Base-by-base conservation (phyloP, 2,113 vertebrate genomes). In the Ceyx melanurus region DNA sequence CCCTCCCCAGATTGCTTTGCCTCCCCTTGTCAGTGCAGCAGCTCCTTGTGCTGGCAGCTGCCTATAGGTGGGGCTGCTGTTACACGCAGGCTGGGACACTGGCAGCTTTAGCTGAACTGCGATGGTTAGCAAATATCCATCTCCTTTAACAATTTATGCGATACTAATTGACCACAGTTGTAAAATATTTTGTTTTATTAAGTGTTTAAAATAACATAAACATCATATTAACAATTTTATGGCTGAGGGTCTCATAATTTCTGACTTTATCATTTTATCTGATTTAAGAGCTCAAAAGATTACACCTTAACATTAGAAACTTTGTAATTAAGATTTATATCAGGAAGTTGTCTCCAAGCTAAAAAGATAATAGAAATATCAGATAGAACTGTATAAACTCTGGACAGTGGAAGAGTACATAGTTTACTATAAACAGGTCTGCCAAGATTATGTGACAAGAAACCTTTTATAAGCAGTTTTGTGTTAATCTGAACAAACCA, bases 151-250 rank as follows among this genome's bases (percentile, higher is more conserved):
- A 83, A 83, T n/a, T 31, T 21, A 60, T 40, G 40, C 17, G 5
- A 73, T 23, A n/a, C 70, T 19, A 46, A 62, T 33, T 33, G 53
- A 77, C 77, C 65, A 5, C 35, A 77, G 67, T 60, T 92, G 96
- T 94, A 96, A 97, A 97, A 96, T 96, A 96, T 89, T 96, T 94
- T 86, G 65, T 89, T 96, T 96, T 96, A 96, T 96, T 97, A 94
- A 94, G 94, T 93, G 74, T 95, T 95, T 92, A 93, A 96, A 97
- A 94, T 74, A 97, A 94, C 94, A 96, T 95, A 93, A 95, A 94
- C 79, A 85, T 88, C 78, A 10, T 94, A 95, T 89, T 95, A 97
- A 91, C 88, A 94, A n/a, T 90, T 94, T 95, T 95, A 94, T 91
- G 89, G 92, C 92, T 96, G 90, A 96, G 90, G 65, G 89, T 95